phyloP scores from a whole-genome alignment of 1,140 invertebrate species.

The Drosophila sturtevanti region DNA sequence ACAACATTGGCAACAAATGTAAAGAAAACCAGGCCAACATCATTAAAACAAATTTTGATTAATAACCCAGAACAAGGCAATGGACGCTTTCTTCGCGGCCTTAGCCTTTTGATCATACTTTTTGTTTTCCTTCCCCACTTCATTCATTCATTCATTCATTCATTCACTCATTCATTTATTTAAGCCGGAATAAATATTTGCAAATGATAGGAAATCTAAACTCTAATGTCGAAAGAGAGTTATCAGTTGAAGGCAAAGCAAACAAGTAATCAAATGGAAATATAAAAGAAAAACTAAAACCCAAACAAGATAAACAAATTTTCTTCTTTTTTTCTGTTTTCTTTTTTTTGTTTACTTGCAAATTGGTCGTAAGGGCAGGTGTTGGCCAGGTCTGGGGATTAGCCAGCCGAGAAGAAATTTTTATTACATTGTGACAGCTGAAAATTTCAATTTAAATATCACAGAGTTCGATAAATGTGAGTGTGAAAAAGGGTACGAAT shows the following conservation, averaged over 20 bases:
- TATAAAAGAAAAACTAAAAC: slow-evolving; percentile 9
- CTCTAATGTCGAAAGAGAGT: slow-evolving; percentile 45
- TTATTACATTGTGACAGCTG: slow-evolving; percentile 1
- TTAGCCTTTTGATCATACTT: slow-evolving; percentile 57
- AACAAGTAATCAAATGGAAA: slow-evolving; percentile 54
- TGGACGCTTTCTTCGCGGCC: slow-evolving; percentile 47
- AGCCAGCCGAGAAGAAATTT: not conserved
- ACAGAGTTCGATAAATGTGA: not conserved
- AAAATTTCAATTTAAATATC: not conserved
- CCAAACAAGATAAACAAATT: slow-evolving; percentile 18
- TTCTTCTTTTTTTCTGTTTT: slow-evolving; percentile 26
- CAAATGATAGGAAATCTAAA: slow-evolving; percentile 50
- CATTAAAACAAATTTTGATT: slow-evolving; percentile 79
- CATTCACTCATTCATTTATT: slow-evolving; percentile 21
- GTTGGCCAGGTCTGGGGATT: slow-evolving; percentile 6
- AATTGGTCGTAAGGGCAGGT: slow-evolving; percentile 62
- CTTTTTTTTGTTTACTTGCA: slow-evolving; percentile 53
- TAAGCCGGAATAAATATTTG: slow-evolving; percentile 62
- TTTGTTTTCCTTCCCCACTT: slow-evolving; percentile 1
- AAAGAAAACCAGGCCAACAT: slow-evolving; percentile 49
- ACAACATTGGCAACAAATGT: slow-evolving; percentile 48
- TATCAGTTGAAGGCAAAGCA: slow-evolving; percentile 36
- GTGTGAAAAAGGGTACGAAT: not conserved
- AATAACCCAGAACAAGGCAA: slow-evolving; percentile 61
- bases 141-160: slow-evolving; percentile 21